Conservation (phyloP, 2,888 invertebrate genomes). For the Macrosiphum euphorbiae region DNA sequence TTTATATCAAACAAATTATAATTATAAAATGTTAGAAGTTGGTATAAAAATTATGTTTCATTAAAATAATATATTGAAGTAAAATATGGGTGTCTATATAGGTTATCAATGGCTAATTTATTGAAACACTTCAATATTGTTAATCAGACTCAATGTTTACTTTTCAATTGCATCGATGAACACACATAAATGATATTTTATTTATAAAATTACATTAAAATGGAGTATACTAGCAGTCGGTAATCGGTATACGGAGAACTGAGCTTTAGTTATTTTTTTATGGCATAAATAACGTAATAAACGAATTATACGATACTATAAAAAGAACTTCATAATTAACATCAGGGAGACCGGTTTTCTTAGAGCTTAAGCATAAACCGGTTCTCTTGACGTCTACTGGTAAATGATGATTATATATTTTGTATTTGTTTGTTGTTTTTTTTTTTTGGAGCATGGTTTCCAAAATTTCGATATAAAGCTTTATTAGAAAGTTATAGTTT, state of each 20-base stretch:
- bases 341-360: conserved; percentile 17
- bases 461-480: neutral
- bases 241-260: neutral
- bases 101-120: neutral
- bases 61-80: neutral
- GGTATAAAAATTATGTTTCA: neutral
- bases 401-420: conserved; percentile 38
- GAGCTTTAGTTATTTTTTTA: conserved; percentile 8
- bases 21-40: neutral
- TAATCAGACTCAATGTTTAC: neutral
- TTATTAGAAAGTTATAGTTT: neutral
- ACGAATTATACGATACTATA: conserved; percentile 24
- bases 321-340: conserved; percentile 39
- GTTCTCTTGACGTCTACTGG: conserved; percentile 40
- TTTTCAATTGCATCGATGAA: neutral
- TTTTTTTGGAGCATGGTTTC: conserved; percentile 7
- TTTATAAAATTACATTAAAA: neutral
- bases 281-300: neutral
- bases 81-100: neutral
- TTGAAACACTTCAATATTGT: neutral
- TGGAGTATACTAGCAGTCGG: neutral
- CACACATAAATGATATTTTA: neutral
- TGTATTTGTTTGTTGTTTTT: neutral
- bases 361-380: conserved; percentile 41
- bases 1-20: neutral